A percentile compares a stretch with the other conserved stretches of the same genome.
Conservation (phyloP, 2,797 vertebrate genomes). For the Microchirus variegatus region DNA sequence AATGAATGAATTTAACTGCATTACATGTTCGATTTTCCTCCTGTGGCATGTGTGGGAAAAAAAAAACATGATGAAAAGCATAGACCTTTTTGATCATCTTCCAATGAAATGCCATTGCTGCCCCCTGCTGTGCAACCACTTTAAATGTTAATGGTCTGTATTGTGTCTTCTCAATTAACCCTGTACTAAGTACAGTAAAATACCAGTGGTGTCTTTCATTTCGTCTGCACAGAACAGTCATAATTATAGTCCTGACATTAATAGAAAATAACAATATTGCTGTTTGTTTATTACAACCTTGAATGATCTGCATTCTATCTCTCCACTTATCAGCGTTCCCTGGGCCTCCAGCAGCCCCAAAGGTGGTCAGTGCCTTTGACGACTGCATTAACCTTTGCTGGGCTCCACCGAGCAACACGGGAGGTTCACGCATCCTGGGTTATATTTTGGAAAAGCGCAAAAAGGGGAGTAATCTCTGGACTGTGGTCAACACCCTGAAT, state of each 20-base stretch:
- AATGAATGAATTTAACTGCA: no score
- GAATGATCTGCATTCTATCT: neutral
- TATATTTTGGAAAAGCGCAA: constrained; percentile 88
- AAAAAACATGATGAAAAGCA: neutral
- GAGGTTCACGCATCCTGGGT: constrained; percentile 81
- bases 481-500: constrained; percentile 70
- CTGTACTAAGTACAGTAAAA: neutral
- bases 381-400: constrained; percentile 83
- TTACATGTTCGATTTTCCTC: neutral
- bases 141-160: neutral
- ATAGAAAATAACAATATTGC: no score
- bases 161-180: neutral
- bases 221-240: neutral
- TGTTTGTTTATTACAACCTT: no score
- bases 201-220: neutral
- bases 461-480: constrained; percentile 86
- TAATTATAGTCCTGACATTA: no score
- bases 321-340: constrained; percentile 77
- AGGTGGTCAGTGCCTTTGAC: constrained; percentile 77
- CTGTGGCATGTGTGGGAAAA: neutral
- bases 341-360: constrained; percentile 81
- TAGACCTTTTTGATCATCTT: neutral
- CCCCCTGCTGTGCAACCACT: constrained; percentile 18
- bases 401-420: constrained; percentile 76
- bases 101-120: constrained; percentile 15